phyloP scores from a whole-genome alignment of 2,113 vertebrate genomes.

The Arenaria interpres region DNA sequence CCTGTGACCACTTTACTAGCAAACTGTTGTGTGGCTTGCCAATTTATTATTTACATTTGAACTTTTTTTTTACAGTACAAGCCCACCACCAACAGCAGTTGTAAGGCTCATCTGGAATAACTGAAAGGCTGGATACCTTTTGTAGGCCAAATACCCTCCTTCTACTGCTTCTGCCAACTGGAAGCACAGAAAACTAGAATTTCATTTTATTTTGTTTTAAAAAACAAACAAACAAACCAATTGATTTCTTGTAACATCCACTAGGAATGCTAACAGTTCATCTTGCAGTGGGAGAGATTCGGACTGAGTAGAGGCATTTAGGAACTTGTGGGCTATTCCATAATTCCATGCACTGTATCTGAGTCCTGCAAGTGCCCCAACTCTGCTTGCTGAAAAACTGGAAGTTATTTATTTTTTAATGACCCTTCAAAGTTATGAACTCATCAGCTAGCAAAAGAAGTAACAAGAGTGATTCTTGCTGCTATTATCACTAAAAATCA shows the following conservation, averaged over 20 bases:
- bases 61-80: conserved; percentile 86
- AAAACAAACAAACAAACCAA: conserved; percentile 10
- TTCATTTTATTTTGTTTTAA: conserved; percentile 82
- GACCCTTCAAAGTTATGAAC: conserved; percentile 91
- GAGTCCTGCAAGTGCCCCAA: conserved; percentile 79
- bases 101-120: conserved; percentile 88
- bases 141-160: conserved; percentile 78
- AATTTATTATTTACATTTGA: conserved; percentile 75
- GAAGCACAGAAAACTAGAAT: conserved; percentile 86
- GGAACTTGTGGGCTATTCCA: conserved; percentile 78
- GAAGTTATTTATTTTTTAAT: conserved; percentile 96
- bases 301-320: conserved; percentile 82
- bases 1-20: conserved; percentile 69
- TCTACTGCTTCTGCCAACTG: conserved; percentile 83
- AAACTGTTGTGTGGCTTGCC: conserved; percentile 71
- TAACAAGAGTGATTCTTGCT: conserved; percentile 96
- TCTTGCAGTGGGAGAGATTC: conserved; percentile 87
- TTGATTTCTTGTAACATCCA: conserved; percentile 86
- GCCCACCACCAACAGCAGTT: conserved; percentile 98
- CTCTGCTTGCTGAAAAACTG: conserved; percentile 92
- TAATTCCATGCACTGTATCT: conserved; percentile 79
- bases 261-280: conserved; percentile 94
- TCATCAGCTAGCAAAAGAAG: conserved; percentile 94
- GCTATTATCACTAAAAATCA: conserved; percentile 92
- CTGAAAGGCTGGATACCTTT: conserved; percentile 85